Evolutionary conservation across 2,888 invertebrate genomes (phyloP).

Genomic region (Melanostoma mellinum): DNA sequence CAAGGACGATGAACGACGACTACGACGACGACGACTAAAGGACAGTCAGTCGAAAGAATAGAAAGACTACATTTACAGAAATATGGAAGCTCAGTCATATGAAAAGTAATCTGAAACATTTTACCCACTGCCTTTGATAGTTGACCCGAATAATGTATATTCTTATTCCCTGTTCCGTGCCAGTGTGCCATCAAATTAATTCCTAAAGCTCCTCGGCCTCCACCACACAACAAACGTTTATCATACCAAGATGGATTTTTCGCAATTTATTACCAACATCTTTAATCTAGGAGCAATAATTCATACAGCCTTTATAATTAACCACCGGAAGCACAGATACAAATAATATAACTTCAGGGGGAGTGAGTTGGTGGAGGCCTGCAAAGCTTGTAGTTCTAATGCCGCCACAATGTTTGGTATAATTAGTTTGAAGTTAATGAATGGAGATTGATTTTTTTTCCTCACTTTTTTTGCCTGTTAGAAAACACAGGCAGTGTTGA

Average conservation of each 20-base stretch:
- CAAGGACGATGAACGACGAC: constrained; percentile 21
- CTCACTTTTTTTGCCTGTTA: not conserved
- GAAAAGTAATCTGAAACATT: constrained; percentile 64
- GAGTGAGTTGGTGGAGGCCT: constrained; percentile 7
- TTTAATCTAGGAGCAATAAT: constrained; percentile 66
- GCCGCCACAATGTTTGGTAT: constrained; percentile 46
- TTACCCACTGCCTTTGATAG: constrained; percentile 60
- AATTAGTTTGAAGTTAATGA: constrained; percentile 66
- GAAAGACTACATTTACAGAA: constrained; percentile 41
- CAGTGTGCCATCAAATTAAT: constrained; percentile 65
- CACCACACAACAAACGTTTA: constrained; percentile 13
- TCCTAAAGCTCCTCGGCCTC: constrained; percentile 20
- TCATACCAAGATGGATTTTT: constrained; percentile 62
- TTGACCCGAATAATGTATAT: constrained; percentile 64
- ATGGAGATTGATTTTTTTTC: constrained; percentile 67
- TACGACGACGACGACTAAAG: constrained; percentile 18
- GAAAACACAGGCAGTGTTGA: constrained; percentile 33
- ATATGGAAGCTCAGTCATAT: constrained; percentile 58
- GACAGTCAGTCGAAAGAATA: constrained; percentile 9
- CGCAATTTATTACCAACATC: constrained; percentile 69
- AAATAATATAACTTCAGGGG: constrained; percentile 13
- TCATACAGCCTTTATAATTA: constrained; percentile 60
- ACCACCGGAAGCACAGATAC: constrained; percentile 65
- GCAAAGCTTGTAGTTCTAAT: not conserved
- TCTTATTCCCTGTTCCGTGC: constrained; percentile 50